Conservation (phyloP, 2,113 vertebrate genomes). For the Cavia aperea region DNA sequence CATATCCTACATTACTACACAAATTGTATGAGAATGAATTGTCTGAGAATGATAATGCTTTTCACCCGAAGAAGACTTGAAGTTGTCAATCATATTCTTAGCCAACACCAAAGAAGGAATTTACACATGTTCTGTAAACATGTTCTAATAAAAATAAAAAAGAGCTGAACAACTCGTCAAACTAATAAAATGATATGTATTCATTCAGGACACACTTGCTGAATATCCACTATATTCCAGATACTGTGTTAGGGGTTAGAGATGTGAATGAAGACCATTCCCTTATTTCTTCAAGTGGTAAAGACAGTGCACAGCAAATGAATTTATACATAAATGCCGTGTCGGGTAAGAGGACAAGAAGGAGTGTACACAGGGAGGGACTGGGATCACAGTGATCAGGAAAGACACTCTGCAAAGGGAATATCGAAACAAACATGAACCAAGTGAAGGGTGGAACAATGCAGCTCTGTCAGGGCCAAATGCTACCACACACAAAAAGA, state of each 20-base stretch:
- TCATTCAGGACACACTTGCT: neutral
- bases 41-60: neutral
- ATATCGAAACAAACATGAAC: neutral
- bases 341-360: neutral
- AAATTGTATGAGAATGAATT: neutral
- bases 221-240: neutral
- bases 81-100: neutral
- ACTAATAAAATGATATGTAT: neutral
- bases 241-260: neutral
- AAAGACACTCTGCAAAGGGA: neutral
- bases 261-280: neutral
- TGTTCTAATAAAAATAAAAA: neutral
- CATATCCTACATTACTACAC: neutral
- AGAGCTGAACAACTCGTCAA: neutral
- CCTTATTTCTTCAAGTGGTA: neutral
- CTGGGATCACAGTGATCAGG: neutral
- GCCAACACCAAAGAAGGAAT: neutral
- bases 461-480: neutral
- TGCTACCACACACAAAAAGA: neutral
- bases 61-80: neutral
- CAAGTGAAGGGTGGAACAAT: neutral
- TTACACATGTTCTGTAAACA: neutral
- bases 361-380: neutral
- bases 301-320: neutral
- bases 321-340: neutral